Conservation (phyloP, 2,888 invertebrate species). For the Himalopsyche kuldschensis region DNA sequence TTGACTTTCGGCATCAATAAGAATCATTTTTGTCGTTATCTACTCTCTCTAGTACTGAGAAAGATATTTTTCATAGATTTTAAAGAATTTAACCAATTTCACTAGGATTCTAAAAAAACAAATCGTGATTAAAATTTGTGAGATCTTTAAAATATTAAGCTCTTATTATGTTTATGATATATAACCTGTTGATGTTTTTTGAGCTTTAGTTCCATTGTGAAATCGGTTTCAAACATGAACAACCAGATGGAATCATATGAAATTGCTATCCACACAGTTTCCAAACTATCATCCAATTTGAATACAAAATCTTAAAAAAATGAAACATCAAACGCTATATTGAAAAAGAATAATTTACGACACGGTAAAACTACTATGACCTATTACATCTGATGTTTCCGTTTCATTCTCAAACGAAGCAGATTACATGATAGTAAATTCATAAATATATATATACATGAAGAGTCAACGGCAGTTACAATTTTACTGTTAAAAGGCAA, state of each 20-base stretch:
- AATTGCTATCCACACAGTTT: not conserved
- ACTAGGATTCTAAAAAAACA: not conserved
- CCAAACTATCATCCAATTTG: not conserved
- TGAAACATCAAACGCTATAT: not conserved
- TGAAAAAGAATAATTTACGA: not conserved
- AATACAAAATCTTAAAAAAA: not conserved
- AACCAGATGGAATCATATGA: not conserved
- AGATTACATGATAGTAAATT: not conserved
- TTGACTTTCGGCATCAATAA: not conserved
- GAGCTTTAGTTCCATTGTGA: not conserved
- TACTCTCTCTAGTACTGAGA: not conserved
- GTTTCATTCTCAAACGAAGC: not conserved
- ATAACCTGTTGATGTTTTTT: not conserved
- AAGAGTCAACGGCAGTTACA: not conserved
- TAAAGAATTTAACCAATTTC: not conserved
- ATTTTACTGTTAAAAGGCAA: constrained; percentile 6
- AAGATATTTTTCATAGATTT: not conserved
- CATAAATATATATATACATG: not conserved
- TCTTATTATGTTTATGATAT: no score
- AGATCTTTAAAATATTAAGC: no score
- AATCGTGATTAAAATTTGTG: no score
- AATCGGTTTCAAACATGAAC: not conserved
- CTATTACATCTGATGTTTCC: not conserved
- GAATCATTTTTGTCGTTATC: not conserved
- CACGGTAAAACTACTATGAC: not conserved